Evolutionary conservation across 2,888 invertebrate genomes (phyloP), one percentile per base, ranked within the genome.

Genomic region (Globia sparganii): DNA sequence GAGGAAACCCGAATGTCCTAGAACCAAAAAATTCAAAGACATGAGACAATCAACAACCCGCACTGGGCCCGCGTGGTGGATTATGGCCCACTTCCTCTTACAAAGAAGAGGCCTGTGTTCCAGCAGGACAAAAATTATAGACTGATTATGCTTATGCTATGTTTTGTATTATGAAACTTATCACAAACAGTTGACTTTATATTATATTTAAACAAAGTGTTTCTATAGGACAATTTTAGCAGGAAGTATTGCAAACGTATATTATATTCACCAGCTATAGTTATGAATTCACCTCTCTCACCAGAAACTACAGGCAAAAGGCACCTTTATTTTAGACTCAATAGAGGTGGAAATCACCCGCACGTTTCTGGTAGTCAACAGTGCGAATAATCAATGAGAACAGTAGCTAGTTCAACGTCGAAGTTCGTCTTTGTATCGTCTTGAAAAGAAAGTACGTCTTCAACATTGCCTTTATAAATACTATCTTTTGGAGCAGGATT

Each of bases 381-480:
- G 77, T 64, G 79, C 88, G 75, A 80, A 62, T 67, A 79, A 84
- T 80, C 75, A 73, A 79, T 77, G 75, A 72, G 74, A 78, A 77
- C 46, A 76, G 46, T 56, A 69, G 66, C 46, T 72, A 75, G 72
- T 77, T 77, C 67, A 71, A 71, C 62, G 53, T 61, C 40, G 46
- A 70, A 78, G 61, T 77, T 66, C 70, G 61, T 68, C 64, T 43
- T 68, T 64, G 65, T n/a, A 69, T 82, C 72, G 67, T 68, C 67
- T 82, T 46, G 25, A 58, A 77, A 72, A 81, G 65, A 83, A 82
- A 77, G 58, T 61, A 66, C 49, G 21, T 69, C 49, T 67, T 40
- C 15, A 75, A 65, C 34, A 37, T 65, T 49, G 15, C 1, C n/a
- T 75, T 56, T 71, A 46, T n/a, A 37, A 58, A 28, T 43, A 43